Evolutionary conservation across 2,888 invertebrate genomes (phyloP).

Genomic region (Chalcis sispes): DNA sequence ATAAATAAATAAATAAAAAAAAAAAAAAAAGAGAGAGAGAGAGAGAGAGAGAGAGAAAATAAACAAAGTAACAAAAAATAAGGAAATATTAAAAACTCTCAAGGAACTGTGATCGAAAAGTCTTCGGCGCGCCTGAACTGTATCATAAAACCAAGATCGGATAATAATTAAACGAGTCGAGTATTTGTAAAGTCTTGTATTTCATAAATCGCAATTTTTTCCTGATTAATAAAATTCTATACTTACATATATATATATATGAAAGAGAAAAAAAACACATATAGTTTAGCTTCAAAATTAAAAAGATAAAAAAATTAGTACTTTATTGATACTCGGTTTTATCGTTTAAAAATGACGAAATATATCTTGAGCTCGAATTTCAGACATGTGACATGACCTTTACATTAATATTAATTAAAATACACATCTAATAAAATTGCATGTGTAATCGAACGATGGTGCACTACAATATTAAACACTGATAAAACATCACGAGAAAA

Average conservation of each 20-base stretch:
- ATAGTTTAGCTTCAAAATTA: background rate
- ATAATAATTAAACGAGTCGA: slow-evolving; percentile 32
- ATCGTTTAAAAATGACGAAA: slow-evolving; percentile 16
- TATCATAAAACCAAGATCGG: slow-evolving; percentile 20
- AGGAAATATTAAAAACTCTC: slow-evolving; percentile 19
- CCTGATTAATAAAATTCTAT: slow-evolving; percentile 10
- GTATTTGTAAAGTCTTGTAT: slow-evolving; percentile 18
- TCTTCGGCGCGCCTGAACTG: slow-evolving; percentile 44
- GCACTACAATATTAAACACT: slow-evolving; percentile 1
- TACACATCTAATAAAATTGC: background rate
- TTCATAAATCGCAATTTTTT: slow-evolving; percentile 10
- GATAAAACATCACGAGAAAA: background rate
- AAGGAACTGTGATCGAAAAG: slow-evolving; percentile 55
- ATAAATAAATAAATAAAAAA: background rate
- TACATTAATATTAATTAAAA: slow-evolving; percentile 28
- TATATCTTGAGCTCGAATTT: slow-evolving; percentile 7
- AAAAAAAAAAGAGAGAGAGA: background rate
- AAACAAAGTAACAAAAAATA: background rate
- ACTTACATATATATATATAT: slow-evolving; percentile 1
- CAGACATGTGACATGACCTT: slow-evolving; percentile 21
- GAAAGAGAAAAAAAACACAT: background rate
- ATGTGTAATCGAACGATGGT: slow-evolving; percentile 11
- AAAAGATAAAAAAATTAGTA: background rate
- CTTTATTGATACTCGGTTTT: slow-evolving; percentile 22
- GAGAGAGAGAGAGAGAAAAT: background rate